Conservation (phyloP, 2,888 invertebrate species). For the Eristalinus sepulchralis region DNA sequence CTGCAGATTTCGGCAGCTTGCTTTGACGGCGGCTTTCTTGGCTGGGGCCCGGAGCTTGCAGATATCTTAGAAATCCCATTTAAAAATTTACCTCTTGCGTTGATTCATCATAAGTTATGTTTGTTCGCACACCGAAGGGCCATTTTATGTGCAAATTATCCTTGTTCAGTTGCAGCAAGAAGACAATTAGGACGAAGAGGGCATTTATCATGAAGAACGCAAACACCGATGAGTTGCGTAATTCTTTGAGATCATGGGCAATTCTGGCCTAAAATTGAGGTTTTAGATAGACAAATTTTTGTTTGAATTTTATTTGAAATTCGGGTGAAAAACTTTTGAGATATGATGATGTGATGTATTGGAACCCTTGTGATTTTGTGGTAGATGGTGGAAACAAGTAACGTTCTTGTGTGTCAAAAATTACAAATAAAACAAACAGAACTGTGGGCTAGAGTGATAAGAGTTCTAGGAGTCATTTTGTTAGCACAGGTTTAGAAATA, state of each 20-base stretch:
- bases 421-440: neutral
- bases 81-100: conserved; percentile 92
- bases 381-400: neutral
- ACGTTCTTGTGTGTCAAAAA: neutral
- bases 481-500: too few species aligned
- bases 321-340: neutral
- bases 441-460: too few species aligned
- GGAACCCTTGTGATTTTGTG: conserved; percentile 5
- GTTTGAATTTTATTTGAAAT: neutral
- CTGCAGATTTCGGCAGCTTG: conserved; percentile 71
- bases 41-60: neutral
- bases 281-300: neutral
- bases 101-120: conserved; percentile 94
- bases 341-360: neutral
- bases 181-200: conserved; percentile 98
- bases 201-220: conserved; percentile 99
- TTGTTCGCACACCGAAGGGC: conserved; percentile 97
- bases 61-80: conserved; percentile 74
- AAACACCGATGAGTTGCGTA: conserved; percentile 97
- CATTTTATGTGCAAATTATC: conserved; percentile 97
- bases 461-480: too few species aligned
- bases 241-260: conserved; percentile 94
- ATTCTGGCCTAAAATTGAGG: conserved; percentile 90
- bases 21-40: neutral
- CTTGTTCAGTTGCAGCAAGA: conserved; percentile 99